These are phyloP conservation scores for Phocides pigmalion DNA, from an alignment of 1,140 invertebrate species.

Conservation along the genomic window DNA sequence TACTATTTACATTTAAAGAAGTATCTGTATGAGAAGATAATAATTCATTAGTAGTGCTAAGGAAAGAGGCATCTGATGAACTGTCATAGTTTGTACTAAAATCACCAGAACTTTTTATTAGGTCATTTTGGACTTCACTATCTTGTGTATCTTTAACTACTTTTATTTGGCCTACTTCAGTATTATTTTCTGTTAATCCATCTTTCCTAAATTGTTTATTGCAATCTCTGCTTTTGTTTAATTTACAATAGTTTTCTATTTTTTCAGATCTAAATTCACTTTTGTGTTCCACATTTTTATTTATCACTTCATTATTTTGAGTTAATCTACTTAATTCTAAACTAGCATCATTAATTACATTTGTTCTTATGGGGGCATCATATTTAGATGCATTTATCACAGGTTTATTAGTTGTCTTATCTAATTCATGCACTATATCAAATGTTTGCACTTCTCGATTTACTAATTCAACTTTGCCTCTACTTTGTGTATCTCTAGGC, in stretches of 20 bases:
- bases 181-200: constrained; percentile 37
- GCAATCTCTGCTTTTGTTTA: constrained; percentile 77
- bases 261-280: constrained; percentile 75
- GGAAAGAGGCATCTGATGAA: constrained; percentile 68
- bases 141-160: constrained; percentile 28
- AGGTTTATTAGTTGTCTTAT: constrained; percentile 61
- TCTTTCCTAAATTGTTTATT: constrained; percentile 54
- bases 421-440: constrained; percentile 48
- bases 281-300: constrained; percentile 53
- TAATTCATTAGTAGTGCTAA: constrained; percentile 59
- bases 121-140: constrained; percentile 34
- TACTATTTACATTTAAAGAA: constrained; percentile 17
- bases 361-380: constrained; percentile 64
- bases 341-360: constrained; percentile 73
- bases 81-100: constrained; percentile 48
- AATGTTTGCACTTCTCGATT: constrained; percentile 65
- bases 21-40: constrained; percentile 43
- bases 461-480: constrained; percentile 49
- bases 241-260: constrained; percentile 80
- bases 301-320: constrained; percentile 54
- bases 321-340: constrained; percentile 76
- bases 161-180: constrained; percentile 42
- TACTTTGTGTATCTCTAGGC: constrained; percentile 53
- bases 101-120: constrained; percentile 35
- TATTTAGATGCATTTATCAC: constrained; percentile 72